phyloP scores from a whole-genome alignment of 1,140 invertebrate species.

The Augochlora pura region DNA sequence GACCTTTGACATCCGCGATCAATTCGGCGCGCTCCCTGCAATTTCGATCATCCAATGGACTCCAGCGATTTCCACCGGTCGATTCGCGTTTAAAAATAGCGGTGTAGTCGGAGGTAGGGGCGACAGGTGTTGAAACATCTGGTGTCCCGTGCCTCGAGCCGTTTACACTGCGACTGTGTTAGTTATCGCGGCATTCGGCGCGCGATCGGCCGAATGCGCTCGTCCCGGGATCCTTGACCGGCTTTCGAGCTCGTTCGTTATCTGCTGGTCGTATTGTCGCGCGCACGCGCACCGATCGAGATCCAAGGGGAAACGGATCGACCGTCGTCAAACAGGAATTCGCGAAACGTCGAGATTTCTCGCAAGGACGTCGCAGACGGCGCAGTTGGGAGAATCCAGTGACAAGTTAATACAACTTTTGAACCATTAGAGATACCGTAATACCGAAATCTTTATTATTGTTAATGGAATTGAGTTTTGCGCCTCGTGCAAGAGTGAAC shows the following conservation, averaged over 20 bases:
- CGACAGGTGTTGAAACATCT: conserved; percentile 61
- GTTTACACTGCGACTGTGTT: conserved; percentile 30
- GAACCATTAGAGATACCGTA: too few species aligned
- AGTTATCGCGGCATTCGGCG: conserved; percentile 21
- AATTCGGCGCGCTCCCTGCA: too few species aligned
- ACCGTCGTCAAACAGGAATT: neutral
- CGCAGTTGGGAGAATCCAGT: too few species aligned
- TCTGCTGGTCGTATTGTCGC: conserved; percentile 1
- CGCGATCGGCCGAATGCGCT: neutral
- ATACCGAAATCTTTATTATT: too few species aligned
- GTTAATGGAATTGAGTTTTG: too few species aligned
- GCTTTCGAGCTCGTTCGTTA: conserved; percentile 1
- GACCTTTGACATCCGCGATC: too few species aligned
- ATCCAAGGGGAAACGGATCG: neutral
- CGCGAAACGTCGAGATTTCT: neutral
- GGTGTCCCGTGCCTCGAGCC: conserved; percentile 20
- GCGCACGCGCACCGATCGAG: neutral
- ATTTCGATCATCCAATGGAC: too few species aligned
- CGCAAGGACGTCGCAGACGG: too few species aligned
- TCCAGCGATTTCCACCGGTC: neutral
- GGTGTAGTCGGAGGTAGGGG: conserved; percentile 3
- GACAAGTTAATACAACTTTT: too few species aligned
- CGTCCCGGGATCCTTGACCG: conserved; percentile 23
- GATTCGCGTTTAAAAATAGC: conserved; percentile 38
- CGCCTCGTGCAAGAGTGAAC: too few species aligned